A percentile compares a stretch with the other conserved stretches of the same genome.
These are phyloP conservation scores for Pedicia rivosa DNA, from an alignment of 2,888 invertebrate genomes.

Conservation along the genomic window DNA sequence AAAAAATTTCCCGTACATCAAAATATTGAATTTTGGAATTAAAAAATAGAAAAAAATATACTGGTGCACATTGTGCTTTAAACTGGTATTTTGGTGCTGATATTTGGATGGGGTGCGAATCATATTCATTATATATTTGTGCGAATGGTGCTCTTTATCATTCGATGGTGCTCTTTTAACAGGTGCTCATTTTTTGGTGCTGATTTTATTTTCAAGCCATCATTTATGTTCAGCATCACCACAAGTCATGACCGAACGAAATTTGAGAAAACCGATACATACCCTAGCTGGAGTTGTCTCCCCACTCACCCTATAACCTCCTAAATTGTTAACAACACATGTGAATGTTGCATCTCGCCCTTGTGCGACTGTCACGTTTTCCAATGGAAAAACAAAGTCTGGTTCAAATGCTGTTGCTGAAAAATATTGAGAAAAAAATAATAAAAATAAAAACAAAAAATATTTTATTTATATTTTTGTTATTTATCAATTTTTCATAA, in stretches of 20 bases:
- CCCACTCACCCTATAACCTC: slow-evolving; percentile 79
- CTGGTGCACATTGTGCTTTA: no score
- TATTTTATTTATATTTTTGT: no score
- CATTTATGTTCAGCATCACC: slow-evolving; percentile 12
- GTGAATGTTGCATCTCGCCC: slow-evolving; percentile 64
- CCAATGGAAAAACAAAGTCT: slow-evolving; percentile 55
- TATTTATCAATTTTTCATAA: no score
- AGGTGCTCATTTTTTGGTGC: slow-evolving; percentile 1
- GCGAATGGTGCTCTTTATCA: slow-evolving; percentile 3
- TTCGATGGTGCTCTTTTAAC: slow-evolving; percentile 3
- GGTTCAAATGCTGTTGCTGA: slow-evolving; percentile 52
- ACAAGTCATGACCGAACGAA: no score
- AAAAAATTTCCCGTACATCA: no score
- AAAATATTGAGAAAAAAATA: no score
- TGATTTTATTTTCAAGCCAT: no score
- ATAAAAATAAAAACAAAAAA: no score
- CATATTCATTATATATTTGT: not conserved
- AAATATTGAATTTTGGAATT: no score
- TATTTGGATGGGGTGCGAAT: no score
- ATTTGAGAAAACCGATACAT: slow-evolving; percentile 43
- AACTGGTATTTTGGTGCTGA: no score
- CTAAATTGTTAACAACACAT: slow-evolving; percentile 62
- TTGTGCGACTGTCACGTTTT: slow-evolving; percentile 61
- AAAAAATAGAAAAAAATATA: no score
- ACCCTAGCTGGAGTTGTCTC: slow-evolving; percentile 70